phyloP scores from a whole-genome alignment of 2,113 vertebrate species.

The Hyla sarda region DNA sequence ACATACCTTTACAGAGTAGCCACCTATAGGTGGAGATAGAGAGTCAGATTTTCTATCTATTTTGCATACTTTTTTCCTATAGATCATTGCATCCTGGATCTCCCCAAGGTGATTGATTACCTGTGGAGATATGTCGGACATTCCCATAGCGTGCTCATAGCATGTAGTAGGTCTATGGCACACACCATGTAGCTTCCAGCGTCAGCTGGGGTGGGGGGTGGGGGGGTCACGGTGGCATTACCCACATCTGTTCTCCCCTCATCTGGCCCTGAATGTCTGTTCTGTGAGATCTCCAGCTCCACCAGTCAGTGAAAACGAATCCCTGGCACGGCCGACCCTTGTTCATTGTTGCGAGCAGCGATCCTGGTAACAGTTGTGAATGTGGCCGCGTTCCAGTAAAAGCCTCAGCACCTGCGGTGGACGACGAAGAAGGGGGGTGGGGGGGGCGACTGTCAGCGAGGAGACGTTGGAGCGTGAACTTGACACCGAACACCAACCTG shows the following conservation, averaged over 20 bases:
- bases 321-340: neutral
- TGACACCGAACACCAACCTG: conserved; percentile 22
- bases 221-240: neutral
- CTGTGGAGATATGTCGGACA: neutral
- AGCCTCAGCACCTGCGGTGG: neutral
- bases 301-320: neutral
- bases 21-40: neutral
- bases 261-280: neutral
- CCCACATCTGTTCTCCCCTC: neutral
- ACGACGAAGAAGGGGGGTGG: too few relatives aligned
- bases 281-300: neutral
- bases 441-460: neutral
- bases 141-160: neutral
- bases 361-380: neutral
- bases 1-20: neutral
- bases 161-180: too few relatives aligned
- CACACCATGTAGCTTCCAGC: neutral
- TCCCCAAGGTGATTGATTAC: neutral
- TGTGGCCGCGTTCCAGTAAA: neutral
- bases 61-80: neutral
- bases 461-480: conserved; percentile 4
- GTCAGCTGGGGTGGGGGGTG: too few relatives aligned
- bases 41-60: neutral
- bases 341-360: neutral
- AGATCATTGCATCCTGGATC: neutral